Conservation (phyloP, 2,797 vertebrate genomes). For the Sebastes vulpes region DNA sequence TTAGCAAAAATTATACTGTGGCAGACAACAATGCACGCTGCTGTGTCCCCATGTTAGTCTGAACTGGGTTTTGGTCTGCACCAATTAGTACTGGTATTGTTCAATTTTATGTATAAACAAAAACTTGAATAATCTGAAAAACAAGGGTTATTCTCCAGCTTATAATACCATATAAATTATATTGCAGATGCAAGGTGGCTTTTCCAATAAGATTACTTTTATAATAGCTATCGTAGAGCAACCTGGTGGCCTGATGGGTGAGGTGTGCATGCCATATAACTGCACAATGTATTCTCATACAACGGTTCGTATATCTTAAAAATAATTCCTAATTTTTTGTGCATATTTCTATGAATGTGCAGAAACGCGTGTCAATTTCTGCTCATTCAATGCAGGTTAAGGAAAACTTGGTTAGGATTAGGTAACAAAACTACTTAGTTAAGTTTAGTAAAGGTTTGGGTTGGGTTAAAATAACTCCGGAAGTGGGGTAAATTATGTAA, state of each 20-base stretch:
- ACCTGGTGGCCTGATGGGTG: neutral
- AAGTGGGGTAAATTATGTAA: accelerated
- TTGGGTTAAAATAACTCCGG: no score
- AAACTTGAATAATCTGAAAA: neutral
- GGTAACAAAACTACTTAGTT: no score
- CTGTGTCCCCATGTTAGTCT: neutral
- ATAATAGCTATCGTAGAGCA: neutral
- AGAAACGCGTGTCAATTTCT: accelerated
- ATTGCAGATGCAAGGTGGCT: neutral
- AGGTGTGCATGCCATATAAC: neutral
- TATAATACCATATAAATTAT: neutral
- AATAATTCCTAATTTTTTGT: accelerated
- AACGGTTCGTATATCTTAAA: no score
- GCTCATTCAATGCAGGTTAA: accelerated
- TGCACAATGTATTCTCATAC: neutral
- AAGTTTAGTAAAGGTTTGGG: no score
- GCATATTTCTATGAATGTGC: no score
- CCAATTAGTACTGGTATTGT: neutral
- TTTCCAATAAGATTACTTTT: neutral
- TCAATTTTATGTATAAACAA: neutral
- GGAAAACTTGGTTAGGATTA: no score
- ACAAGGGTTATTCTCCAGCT: neutral
- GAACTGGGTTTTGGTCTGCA: neutral
- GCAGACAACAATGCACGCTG: neutral
- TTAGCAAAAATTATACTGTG: neutral